These are phyloP conservation scores for Ceyx margarethae DNA, from an alignment of 2,113 vertebrate genomes.

Conservation along the genomic window DNA sequence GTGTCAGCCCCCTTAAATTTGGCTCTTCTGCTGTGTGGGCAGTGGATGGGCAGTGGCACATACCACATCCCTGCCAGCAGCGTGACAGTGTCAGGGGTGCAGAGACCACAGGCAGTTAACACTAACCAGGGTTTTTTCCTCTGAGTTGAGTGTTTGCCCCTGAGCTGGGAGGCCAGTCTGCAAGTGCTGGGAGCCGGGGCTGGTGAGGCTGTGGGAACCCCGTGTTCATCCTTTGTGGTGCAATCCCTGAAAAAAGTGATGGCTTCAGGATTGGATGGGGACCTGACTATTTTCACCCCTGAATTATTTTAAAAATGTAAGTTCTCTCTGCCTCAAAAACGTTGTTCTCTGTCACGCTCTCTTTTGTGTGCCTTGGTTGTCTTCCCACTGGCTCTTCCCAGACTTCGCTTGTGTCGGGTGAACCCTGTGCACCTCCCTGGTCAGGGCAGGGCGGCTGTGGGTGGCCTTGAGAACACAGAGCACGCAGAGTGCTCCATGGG, in stretches of 20 bases:
- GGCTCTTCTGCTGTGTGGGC: not conserved
- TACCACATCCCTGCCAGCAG: rapidly evolving
- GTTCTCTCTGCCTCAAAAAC: not conserved
- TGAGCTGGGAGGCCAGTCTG: not conserved
- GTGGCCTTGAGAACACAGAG: not conserved
- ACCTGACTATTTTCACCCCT: not conserved
- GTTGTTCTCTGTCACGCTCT: rapidly evolving
- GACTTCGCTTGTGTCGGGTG: not conserved
- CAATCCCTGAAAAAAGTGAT: not conserved
- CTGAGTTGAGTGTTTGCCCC: not conserved
- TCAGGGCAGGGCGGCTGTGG: not conserved
- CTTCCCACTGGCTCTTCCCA: not conserved
- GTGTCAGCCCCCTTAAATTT: not conserved
- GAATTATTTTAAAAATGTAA: not conserved
- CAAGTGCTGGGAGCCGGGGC: rapidly evolving
- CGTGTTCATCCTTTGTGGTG: not conserved
- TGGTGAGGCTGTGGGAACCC: not conserved
- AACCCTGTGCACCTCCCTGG: rapidly evolving
- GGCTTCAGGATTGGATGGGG: not conserved
- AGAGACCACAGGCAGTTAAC: too few relatives aligned
- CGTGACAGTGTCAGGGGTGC: rapidly evolving
- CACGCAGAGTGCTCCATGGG: rapidly evolving
- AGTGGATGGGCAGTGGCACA: not conserved
- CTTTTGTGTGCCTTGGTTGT: not conserved
- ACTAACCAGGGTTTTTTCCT: not conserved